phyloP scores from a whole-genome alignment of 2,113 vertebrate species.

The Oxyruncus cristatus region DNA sequence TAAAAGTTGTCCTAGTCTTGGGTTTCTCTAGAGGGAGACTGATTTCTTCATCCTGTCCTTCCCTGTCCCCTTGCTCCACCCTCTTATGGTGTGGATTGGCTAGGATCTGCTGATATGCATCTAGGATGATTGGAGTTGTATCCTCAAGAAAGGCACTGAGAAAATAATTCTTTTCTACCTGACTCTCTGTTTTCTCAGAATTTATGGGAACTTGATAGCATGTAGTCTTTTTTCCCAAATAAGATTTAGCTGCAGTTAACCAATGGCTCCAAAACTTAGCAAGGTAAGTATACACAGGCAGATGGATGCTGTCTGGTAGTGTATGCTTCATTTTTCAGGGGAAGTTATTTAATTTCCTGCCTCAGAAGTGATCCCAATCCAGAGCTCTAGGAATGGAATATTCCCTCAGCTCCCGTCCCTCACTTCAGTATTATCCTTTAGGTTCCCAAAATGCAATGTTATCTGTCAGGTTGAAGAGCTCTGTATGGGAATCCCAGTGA shows the following conservation, averaged over 20 bases:
- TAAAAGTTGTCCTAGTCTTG: not conserved
- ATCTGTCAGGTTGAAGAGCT: constrained; percentile 25
- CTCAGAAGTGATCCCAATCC: not conserved
- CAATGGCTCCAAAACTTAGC: not conserved
- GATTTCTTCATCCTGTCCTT: not conserved
- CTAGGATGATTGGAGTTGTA: not conserved
- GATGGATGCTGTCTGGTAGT: not conserved
- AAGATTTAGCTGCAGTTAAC: not conserved
- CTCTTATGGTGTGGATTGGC: rapidly evolving
- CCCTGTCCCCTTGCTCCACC: not conserved
- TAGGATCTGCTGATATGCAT: not conserved
- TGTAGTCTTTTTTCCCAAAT: not conserved
- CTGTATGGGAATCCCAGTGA: constrained; percentile 31
- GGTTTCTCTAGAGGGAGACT: not conserved
- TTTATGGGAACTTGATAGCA: not conserved
- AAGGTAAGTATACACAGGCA: not conserved
- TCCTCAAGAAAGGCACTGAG: not conserved
- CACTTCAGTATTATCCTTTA: constrained; percentile 13
- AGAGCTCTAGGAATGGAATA: not conserved
- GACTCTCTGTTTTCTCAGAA: not conserved
- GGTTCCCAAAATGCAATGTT: not conserved
- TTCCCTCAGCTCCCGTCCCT: not conserved
- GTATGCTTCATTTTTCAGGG: not conserved
- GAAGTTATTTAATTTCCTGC: not conserved
- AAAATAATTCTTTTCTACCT: not conserved